Base-by-base conservation (phyloP, 2,888 invertebrate species). In the Galerucella nymphaeae region DNA sequence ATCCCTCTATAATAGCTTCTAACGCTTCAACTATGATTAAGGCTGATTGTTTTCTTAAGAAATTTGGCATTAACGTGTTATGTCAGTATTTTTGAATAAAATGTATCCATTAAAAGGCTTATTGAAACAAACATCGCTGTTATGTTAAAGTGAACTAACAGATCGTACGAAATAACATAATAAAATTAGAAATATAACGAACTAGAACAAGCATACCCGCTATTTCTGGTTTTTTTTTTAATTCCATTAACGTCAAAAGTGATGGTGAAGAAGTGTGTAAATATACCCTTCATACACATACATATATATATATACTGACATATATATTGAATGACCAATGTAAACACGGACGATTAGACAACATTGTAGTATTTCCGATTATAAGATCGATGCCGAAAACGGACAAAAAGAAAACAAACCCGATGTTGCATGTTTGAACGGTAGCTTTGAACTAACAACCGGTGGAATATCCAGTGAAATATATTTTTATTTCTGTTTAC, bases 161-260 rank as follows among this genome's bases (percentile, higher is more conserved):
- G 3, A 16, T 18, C 8, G 8, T 9, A 9, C 0, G 10, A 11
- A 53, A 53, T 3, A 10, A 53, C 9, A 53, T 48, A n/a, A 53
- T 9, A 53, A 50, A 50, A 14, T n/a, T 50, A 8, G 50, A 50
- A 50, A n/a, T 50, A 50, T 50, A n/a, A 5, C n/a, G 50, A 10
- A 18, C 14, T n/a, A 14, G 48, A 48, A 14, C 14, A 16, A 18
- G 18, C 18, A 16, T 16, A 53, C 11, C 48, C 8, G 48, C 5
- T 48, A n/a, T 53, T 53, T 53, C 53, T 18, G 18, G 53, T 16
- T 53, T 18, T 16, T 18, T 16, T 45, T 23, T 66, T 61, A 68
- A 68, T 68, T 61, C 67, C 67, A 68, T 68, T 68, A 68, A 48
- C n/a, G 67, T 68, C 50, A 61, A 59, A 67, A 13, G 20, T 58